These are phyloP conservation scores for Urophycis tenuis DNA, from an alignment of 2,797 vertebrate genomes.

Conservation along the genomic window DNA sequence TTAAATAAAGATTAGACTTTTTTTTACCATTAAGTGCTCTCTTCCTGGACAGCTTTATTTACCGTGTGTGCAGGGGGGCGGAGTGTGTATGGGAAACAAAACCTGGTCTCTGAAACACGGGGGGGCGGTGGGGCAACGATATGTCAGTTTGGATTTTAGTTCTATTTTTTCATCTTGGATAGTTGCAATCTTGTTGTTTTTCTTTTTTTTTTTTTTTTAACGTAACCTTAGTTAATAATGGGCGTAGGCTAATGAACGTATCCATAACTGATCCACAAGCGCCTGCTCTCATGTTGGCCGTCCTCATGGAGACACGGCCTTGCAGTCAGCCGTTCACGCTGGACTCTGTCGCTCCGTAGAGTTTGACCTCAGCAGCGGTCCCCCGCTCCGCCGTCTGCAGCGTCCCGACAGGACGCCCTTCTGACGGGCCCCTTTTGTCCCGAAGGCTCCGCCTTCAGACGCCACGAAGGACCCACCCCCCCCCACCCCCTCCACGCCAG, in stretches of 20 bases:
- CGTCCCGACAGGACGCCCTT: background rate
- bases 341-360: background rate
- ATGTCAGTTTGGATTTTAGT: background rate
- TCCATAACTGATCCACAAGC: background rate
- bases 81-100: slow-evolving; percentile 17
- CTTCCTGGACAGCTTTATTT: slow-evolving; percentile 59
- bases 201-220: background rate
- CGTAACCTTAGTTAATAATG: background rate
- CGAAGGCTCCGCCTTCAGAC: background rate
- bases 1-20: slow-evolving; percentile 75
- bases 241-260: background rate
- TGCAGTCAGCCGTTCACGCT: background rate
- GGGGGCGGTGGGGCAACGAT: background rate
- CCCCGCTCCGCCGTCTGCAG: background rate
- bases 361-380: background rate
- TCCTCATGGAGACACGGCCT: background rate
- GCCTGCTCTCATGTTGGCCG: background rate
- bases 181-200: too few species aligned
- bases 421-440: background rate
- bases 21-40: slow-evolving; percentile 57
- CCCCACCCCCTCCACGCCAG: background rate
- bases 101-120: background rate
- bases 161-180: too few species aligned
- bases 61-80: slow-evolving; percentile 30
- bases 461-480: background rate